phyloP scores from a whole-genome alignment of 2,113 vertebrate species.

The Garra rufa region DNA sequence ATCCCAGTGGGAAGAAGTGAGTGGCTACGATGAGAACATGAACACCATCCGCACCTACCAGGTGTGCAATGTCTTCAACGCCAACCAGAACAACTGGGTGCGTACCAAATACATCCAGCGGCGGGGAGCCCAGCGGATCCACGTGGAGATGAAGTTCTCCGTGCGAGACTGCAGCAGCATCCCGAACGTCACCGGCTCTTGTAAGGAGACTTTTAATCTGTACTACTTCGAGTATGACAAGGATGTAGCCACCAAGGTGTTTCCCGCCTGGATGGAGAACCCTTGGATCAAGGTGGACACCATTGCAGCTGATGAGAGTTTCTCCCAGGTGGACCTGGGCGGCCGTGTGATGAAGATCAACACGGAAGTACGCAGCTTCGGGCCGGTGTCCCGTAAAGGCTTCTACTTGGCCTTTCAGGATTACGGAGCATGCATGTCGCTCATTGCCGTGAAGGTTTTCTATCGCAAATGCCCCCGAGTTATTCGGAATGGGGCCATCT shows the following conservation, averaged over 20 bases:
- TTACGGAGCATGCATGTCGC: conserved; percentile 95
- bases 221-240: conserved; percentile 91
- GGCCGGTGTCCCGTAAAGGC: conserved; percentile 88
- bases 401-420: conserved; percentile 98
- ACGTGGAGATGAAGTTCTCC: conserved; percentile 97
- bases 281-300: conserved; percentile 98
- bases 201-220: conserved; percentile 97
- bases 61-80: conserved; percentile 94
- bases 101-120: conserved; percentile 90
- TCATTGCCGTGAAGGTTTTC: conserved; percentile 91
- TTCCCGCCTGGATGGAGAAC: conserved; percentile 95
- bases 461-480: conserved; percentile 91
- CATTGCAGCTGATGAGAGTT: conserved; percentile 93
- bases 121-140: conserved; percentile 89
- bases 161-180: conserved; percentile 97
- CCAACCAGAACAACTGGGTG: conserved; percentile 97
- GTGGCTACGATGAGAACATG: conserved; percentile 97
- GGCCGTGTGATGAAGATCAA: conserved; percentile 97
- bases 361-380: conserved; percentile 93
- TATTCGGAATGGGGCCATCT: conserved; percentile 89
- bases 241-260: conserved; percentile 84
- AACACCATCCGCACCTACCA: conserved; percentile 98
- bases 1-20: conserved; percentile 95
- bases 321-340: conserved; percentile 93
- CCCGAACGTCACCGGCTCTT: conserved; percentile 93